These are phyloP conservation scores for Anoncus sp. DNA, from an alignment of 2,888 invertebrate species.

Conservation along the genomic window DNA sequence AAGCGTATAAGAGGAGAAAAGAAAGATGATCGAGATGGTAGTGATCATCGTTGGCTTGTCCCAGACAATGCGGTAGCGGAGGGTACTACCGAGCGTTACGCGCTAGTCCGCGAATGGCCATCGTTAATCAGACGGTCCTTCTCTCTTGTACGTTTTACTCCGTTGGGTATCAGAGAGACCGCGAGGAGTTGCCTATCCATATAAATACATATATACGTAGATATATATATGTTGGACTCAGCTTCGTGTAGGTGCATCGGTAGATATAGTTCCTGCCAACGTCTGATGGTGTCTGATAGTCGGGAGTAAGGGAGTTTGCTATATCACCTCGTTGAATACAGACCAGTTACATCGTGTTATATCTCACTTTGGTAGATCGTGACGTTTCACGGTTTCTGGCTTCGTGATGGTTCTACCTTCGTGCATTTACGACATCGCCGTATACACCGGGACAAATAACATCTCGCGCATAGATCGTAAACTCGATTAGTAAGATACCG, in stretches of 20 bases:
- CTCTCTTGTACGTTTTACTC: slow-evolving; percentile 53
- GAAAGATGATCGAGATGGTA: slow-evolving; percentile 67
- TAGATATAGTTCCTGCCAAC: slow-evolving; percentile 43
- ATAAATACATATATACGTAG: slow-evolving; percentile 1
- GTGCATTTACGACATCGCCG: slow-evolving; percentile 31
- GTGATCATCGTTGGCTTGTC: slow-evolving; percentile 61
- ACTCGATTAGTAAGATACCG: slow-evolving; percentile 8
- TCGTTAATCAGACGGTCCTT: slow-evolving; percentile 73
- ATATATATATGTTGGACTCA: not conserved
- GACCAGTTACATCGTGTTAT: slow-evolving; percentile 69
- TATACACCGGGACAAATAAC: slow-evolving; percentile 38
- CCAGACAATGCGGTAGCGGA: slow-evolving; percentile 66
- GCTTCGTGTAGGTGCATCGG: slow-evolving; percentile 1
- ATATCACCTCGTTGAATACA: slow-evolving; percentile 44
- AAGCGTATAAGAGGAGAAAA: slow-evolving; percentile 58
- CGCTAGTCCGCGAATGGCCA: slow-evolving; percentile 68
- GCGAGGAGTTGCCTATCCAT: not conserved
- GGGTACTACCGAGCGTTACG: slow-evolving; percentile 66
- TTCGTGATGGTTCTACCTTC: slow-evolving; percentile 45
- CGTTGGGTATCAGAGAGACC: slow-evolving; percentile 51
- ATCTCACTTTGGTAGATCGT: slow-evolving; percentile 68
- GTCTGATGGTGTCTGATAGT: slow-evolving; percentile 28
- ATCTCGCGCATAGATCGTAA: slow-evolving; percentile 15
- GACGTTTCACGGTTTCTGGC: slow-evolving; percentile 63
- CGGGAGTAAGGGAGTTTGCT: slow-evolving; percentile 34